Conservation (phyloP, 2,888 invertebrate genomes). For the Nemurella pictetii region DNA sequence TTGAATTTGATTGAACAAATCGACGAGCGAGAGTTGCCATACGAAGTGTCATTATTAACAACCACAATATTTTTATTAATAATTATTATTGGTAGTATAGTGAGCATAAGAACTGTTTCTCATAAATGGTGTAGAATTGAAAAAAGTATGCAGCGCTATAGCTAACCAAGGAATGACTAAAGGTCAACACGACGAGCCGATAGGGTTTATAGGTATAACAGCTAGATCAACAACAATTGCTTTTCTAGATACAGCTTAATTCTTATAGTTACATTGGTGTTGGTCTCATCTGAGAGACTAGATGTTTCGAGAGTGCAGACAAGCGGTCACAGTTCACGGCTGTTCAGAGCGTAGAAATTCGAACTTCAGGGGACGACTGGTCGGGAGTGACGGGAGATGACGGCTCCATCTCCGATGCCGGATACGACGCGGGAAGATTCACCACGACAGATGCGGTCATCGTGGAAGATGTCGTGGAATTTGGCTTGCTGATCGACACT, state of each 20-base stretch:
- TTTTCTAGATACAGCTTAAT: conserved; percentile 14
- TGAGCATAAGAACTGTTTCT: conserved; percentile 1
- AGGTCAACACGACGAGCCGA: too few species aligned
- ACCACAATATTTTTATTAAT: conserved; percentile 6
- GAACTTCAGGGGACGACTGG: conserved; percentile 46
- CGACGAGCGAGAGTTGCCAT: not conserved
- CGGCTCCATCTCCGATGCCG: conserved; percentile 48
- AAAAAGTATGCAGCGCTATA: not conserved
- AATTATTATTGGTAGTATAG: not conserved
- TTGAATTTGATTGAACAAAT: not conserved
- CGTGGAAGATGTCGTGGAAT: conserved; percentile 49
- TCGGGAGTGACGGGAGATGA: conserved; percentile 46
- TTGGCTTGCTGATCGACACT: conserved; percentile 47
- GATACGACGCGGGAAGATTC: conserved; percentile 49
- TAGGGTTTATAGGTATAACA: not conserved
- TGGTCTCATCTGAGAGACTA: not conserved
- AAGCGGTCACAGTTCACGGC: not conserved
- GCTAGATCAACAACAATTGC: conserved; percentile 2
- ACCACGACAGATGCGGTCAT: conserved; percentile 49
- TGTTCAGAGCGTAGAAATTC: conserved; percentile 45
- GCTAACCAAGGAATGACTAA: conserved; percentile 29
- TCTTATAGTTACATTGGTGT: conserved; percentile 27
- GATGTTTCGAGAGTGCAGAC: not conserved
- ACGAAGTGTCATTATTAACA: not conserved
- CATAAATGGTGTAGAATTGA: conserved; percentile 14